Evolutionary conservation across 2,113 vertebrate genomes (phyloP).

Genomic region (Elachura formosa): DNA sequence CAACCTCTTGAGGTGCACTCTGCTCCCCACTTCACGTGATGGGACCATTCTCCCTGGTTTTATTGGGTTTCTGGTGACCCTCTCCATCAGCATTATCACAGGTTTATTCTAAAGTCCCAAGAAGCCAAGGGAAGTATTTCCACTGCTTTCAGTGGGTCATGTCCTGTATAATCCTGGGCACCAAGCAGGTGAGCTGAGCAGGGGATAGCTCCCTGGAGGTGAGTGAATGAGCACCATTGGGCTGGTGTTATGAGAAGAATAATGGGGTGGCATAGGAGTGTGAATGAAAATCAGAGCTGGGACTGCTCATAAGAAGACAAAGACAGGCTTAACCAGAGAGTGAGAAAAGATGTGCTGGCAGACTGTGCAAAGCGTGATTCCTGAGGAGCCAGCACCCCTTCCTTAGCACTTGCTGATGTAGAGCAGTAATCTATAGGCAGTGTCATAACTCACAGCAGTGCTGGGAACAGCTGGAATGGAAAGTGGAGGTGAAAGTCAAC

Average conservation of each 20-base stretch:
- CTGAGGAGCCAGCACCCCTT: not conserved
- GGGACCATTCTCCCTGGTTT: not conserved
- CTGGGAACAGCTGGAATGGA: not conserved
- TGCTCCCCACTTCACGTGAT: not conserved
- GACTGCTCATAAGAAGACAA: not conserved
- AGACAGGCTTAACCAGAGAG: not conserved
- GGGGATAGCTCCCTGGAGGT: not conserved
- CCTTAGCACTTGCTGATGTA: not conserved
- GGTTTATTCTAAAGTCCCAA: not conserved
- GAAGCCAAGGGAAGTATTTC: not conserved
- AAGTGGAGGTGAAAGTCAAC: not conserved
- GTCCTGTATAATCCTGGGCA: not conserved
- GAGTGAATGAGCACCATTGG: accelerated
- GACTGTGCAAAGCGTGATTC: not conserved
- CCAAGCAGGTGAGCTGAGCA: not conserved
- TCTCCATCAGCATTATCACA: not conserved
- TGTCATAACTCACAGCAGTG: not conserved
- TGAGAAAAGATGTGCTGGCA: not conserved
- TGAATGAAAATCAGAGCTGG: not conserved
- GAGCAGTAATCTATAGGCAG: not conserved
- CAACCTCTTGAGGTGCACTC: not conserved
- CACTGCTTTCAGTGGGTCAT: not conserved
- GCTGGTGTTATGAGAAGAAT: not conserved
- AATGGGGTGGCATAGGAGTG: not conserved
- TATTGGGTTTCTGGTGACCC: not conserved